These are phyloP conservation scores for Sinopyrophorus schimmeli DNA, from an alignment of 2,888 invertebrate species.

Conservation along the genomic window DNA sequence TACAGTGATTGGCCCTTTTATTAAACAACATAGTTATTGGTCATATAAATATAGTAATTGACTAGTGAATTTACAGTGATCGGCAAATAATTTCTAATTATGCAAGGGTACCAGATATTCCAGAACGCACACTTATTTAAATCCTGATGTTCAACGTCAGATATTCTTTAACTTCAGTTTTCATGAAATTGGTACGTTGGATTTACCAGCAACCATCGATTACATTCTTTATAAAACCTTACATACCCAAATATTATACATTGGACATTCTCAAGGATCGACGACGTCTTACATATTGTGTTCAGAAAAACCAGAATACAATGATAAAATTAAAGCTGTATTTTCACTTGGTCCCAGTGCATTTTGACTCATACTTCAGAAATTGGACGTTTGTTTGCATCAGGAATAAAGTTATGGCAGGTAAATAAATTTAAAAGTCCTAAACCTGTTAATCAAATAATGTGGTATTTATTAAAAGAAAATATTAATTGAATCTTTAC, in stretches of 20 bases:
- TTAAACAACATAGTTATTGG: too few relatives aligned
- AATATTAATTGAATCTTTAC: too few relatives aligned
- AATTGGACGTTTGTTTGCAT: constrained; percentile 68
- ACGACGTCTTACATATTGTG: constrained; percentile 70
- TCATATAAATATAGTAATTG: too few relatives aligned
- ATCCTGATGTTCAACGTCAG: constrained; percentile 29
- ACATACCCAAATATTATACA: constrained; percentile 67
- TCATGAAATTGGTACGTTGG: constrained; percentile 79
- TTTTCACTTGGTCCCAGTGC: constrained; percentile 73
- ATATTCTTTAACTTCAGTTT: constrained; percentile 63
- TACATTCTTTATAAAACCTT: constrained; percentile 65
- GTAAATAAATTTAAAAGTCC: too few relatives aligned
- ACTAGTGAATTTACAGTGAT: too few relatives aligned
- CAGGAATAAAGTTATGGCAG: too few relatives aligned
- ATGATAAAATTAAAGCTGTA: constrained; percentile 67
- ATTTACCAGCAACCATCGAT: constrained; percentile 82
- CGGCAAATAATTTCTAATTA: too few relatives aligned
- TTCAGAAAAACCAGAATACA: constrained; percentile 67
- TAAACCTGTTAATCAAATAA: too few relatives aligned
- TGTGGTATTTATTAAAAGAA: too few relatives aligned
- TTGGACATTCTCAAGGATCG: constrained; percentile 82
- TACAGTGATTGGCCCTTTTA: too few relatives aligned
- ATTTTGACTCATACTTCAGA: too few relatives aligned
- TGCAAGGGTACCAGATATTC: constrained; percentile 66
- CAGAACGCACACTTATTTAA: constrained; percentile 54